phyloP scores from a whole-genome alignment of 1,140 invertebrate genomes.

The Conus betulinus region DNA sequence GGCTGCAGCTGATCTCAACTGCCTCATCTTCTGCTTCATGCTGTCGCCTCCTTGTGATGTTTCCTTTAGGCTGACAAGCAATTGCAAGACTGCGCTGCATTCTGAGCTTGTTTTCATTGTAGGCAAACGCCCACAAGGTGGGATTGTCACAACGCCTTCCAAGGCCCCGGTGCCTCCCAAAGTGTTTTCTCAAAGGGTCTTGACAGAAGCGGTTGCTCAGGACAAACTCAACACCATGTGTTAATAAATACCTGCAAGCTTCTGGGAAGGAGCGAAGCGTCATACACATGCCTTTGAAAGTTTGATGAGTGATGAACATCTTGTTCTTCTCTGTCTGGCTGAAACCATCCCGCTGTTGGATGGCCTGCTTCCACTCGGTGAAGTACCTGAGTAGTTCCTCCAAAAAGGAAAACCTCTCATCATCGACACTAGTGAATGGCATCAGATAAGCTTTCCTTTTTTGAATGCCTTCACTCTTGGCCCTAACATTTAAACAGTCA shows the following conservation, averaged over 20 bases:
- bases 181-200: constrained; percentile 40
- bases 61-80: too few relatives aligned
- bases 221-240: constrained; percentile 37
- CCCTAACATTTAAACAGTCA: too few relatives aligned
- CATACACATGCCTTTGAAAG: background rate
- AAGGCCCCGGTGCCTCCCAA: constrained; percentile 36
- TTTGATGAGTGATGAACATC: background rate
- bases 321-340: background rate
- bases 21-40: too few relatives aligned
- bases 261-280: background rate
- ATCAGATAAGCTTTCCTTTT: too few relatives aligned
- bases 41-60: too few relatives aligned
- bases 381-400: constrained; percentile 6
- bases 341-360: background rate
- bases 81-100: constrained; percentile 29
- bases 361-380: background rate
- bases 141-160: constrained; percentile 37
- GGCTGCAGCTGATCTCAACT: too few relatives aligned
- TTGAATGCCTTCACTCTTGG: too few relatives aligned
- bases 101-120: constrained; percentile 35
- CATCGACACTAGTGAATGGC: too few relatives aligned
- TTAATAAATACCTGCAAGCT: background rate
- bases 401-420: too few relatives aligned
- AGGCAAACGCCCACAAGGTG: constrained; percentile 27
- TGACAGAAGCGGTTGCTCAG: constrained; percentile 40